These are phyloP conservation scores for Cynaeus angustus DNA, from an alignment of 2,888 invertebrate species.

Conservation along the genomic window DNA sequence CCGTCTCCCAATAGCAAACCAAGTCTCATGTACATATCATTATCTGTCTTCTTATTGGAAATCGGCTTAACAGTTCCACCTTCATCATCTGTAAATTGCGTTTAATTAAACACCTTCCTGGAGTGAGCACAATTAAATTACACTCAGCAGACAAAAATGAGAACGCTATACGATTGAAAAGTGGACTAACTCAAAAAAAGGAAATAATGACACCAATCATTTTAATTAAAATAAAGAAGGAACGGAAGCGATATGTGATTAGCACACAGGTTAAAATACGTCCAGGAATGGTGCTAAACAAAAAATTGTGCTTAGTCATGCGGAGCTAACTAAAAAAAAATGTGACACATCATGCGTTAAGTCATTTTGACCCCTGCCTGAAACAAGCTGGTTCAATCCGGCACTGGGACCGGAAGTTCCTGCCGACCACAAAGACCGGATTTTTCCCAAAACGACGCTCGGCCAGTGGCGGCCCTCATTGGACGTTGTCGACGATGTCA, in stretches of 20 bases:
- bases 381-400: constrained; percentile 88
- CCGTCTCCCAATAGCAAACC: constrained; percentile 87
- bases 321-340: constrained; percentile 46
- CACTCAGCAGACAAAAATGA: constrained; percentile 29
- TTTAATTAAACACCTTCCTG: constrained; percentile 33
- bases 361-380: constrained; percentile 75
- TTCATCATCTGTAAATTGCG: constrained; percentile 78
- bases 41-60: constrained; percentile 76
- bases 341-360: constrained; percentile 44
- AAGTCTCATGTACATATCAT: constrained; percentile 87
- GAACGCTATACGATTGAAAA: constrained; percentile 2
- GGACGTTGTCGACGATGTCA: constrained; percentile 70
- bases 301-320: constrained; percentile 49
- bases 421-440: constrained; percentile 90
- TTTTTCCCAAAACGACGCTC: constrained; percentile 88
- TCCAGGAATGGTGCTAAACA: constrained; percentile 31
- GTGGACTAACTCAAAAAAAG: constrained; percentile 1
- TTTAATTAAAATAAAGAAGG: constrained; percentile 36
- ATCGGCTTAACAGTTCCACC: constrained; percentile 79
- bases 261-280: constrained; percentile 17
- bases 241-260: constrained; percentile 41
- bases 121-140: constrained; percentile 29
- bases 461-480: constrained; percentile 80
- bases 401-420: constrained; percentile 82
- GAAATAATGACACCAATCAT: constrained; percentile 45